Base-by-base conservation (phyloP, 2,888 invertebrate genomes). In the Portevinia maculata region DNA sequence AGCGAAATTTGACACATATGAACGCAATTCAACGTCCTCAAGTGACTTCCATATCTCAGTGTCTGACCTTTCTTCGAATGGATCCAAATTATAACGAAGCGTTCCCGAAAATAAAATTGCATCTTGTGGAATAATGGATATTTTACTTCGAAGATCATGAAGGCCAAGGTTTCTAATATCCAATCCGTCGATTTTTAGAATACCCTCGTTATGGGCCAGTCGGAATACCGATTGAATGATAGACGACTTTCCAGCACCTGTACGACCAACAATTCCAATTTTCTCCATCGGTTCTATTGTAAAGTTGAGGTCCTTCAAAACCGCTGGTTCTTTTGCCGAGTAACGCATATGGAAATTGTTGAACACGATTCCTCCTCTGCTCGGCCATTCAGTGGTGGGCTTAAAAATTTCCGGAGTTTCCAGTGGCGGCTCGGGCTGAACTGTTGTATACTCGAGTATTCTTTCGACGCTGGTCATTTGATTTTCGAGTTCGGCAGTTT, bases 71-170 rank as follows among this genome's bases (percentile, higher is more conserved):
- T 94, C 93, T 65, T 93, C 92, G 88, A 96, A 95, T 0, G 97
- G 97, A 92, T 97, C 97, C 88, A 97, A 91, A 90, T 97, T 97
- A 88, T 95, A 94, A 5, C 97, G 92, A 46, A 97, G 90, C 11
- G 95, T 94, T 7, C 96, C 96, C 0, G 95, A 95, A 89, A 97
- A 97, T 19, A 97, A 90, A 21, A 97, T 94, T 0, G 97, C 97
- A 87, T 97, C 97, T 92, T 98, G 98, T 0, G 98, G 98, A 87
- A 98, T 98, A 78, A 98, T 98, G 0, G 98, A 95, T 67, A 98
- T 95, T 86, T 94, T 95, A 64, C 93, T 93, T 55, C 98, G 92
- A 28, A 98, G 91, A 86, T 96, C 95, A 89, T 94, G 93, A 4
- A 97, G 91, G 0, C 95, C 95, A 32, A 98, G 92, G n/a, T 91